A percentile compares a stretch with the other conserved stretches of the same genome.
Evolutionary conservation across 2,113 vertebrate genomes (phyloP).

Genomic region (Acanthochromis polyacanthus): DNA sequence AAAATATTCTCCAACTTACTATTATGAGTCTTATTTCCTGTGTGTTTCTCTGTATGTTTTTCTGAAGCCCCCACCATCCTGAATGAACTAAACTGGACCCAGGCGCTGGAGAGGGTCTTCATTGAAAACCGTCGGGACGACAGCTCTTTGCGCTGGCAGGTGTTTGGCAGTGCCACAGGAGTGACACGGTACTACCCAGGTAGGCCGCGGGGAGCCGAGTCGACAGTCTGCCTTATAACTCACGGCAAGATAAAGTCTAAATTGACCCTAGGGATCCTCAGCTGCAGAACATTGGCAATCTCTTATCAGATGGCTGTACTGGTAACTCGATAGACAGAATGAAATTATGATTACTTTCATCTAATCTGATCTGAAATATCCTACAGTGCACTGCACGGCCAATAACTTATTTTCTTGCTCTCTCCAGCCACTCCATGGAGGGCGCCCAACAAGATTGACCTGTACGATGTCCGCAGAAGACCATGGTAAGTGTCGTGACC

Average conservation of each 20-base stretch:
- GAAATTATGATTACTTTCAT: slow-evolving; percentile 79
- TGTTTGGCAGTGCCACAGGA: slow-evolving; percentile 96
- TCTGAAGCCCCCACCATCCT: slow-evolving; percentile 92
- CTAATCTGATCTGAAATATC: slow-evolving; percentile 73
- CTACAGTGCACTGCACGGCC: slow-evolving; percentile 26
- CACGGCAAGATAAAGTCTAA: slow-evolving; percentile 74
- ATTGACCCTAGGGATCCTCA: slow-evolving; percentile 67
- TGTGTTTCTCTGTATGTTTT: slow-evolving; percentile 4
- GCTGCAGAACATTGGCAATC: slow-evolving; percentile 68
- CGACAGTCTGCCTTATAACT: slow-evolving; percentile 53
- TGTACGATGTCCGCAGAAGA: slow-evolving; percentile 96
- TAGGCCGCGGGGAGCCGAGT: slow-evolving; percentile 66
- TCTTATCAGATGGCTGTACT: slow-evolving; percentile 77
- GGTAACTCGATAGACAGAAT: slow-evolving; percentile 67
- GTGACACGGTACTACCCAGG: slow-evolving; percentile 98
- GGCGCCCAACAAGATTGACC: slow-evolving; percentile 97
- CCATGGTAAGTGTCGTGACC: slow-evolving; percentile 89
- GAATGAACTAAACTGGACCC: slow-evolving; percentile 98
- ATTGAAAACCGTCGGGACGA: slow-evolving; percentile 94
- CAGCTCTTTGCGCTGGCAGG: slow-evolving; percentile 96
- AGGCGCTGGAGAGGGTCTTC: slow-evolving; percentile 94
- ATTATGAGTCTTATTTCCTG: not conserved
- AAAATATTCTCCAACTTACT: not conserved
- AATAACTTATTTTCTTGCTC: slow-evolving; percentile 53
- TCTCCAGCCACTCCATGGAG: slow-evolving; percentile 93